Conservation (phyloP, 2,797 vertebrate genomes). For the Dryobates pubescens region DNA sequence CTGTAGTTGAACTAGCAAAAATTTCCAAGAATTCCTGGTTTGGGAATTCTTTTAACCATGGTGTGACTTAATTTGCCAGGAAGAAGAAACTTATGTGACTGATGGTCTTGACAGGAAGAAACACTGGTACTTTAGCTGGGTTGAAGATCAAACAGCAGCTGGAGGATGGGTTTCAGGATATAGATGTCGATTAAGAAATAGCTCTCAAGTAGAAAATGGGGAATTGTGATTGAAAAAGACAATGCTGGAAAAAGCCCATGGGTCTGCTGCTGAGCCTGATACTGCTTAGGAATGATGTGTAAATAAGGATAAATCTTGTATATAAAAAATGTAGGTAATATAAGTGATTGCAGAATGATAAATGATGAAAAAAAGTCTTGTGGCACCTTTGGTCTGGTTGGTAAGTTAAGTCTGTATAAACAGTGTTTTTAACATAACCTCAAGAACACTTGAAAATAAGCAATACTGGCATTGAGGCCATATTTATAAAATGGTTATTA, state of each 20-base stretch:
- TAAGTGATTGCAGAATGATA: neutral
- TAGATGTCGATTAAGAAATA: neutral
- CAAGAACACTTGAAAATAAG: neutral
- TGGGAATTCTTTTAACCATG: neutral
- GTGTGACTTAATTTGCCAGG: neutral
- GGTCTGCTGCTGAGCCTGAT: neutral
- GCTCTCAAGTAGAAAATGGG: neutral
- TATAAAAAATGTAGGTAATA: neutral
- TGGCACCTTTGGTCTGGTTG: neutral
- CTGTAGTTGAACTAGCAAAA: neutral
- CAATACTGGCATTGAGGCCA: neutral
- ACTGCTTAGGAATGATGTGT: neutral
- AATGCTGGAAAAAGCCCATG: neutral
- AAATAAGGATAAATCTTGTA: neutral
- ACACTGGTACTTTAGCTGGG: fast-evolving
- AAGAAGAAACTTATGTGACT: neutral
- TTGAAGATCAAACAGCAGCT: neutral
- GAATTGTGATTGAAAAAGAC: neutral
- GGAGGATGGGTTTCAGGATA: neutral
- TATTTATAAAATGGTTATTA: neutral
- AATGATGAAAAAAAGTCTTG: neutral
- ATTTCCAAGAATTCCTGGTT: neutral
- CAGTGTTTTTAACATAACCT: neutral
- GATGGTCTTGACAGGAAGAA: neutral
- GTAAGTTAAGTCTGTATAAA: neutral